phyloP scores from a whole-genome alignment of 2,888 invertebrate species.

The Parnassius glacialis region DNA sequence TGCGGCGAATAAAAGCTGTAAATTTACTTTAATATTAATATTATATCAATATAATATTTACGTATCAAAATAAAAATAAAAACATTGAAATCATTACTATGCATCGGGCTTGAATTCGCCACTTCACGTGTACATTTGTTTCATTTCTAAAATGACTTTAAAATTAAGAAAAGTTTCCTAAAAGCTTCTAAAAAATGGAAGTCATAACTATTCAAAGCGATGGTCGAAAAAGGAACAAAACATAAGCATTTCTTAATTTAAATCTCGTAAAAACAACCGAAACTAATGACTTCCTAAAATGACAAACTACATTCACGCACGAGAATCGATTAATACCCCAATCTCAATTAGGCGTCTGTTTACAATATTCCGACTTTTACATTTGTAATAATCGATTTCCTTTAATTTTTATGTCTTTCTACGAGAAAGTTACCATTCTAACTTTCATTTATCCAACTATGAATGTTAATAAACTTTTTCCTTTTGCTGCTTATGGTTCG shows the following conservation, averaged over 20 bases:
- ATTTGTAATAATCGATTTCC: conserved; percentile 29
- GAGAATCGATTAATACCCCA: conserved; percentile 23
- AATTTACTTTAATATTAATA: too few relatives aligned
- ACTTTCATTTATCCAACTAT: conserved; percentile 31
- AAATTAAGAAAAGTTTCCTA: too few relatives aligned
- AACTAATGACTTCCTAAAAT: conserved; percentile 19
- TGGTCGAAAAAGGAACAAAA: background rate
- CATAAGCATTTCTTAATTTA: background rate
- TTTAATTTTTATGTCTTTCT: conserved; percentile 33
- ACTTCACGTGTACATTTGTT: too few relatives aligned
- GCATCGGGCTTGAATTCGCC: too few relatives aligned
- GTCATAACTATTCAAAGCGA: too few relatives aligned
- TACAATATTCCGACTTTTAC: conserved; percentile 24
- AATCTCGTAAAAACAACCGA: conserved; percentile 6
- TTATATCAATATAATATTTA: too few relatives aligned
- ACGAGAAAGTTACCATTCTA: conserved; percentile 36
- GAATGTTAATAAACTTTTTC: conserved; percentile 33
- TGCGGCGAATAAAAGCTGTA: too few relatives aligned
- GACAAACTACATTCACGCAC: conserved; percentile 29
- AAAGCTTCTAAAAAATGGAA: too few relatives aligned
- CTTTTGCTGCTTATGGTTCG: conserved; percentile 31
- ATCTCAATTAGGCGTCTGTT: conserved; percentile 28
- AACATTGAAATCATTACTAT: too few relatives aligned
- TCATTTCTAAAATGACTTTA: too few relatives aligned
- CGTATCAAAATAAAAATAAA: too few relatives aligned